phyloP scores from a whole-genome alignment of 2,113 vertebrate genomes.

The Psilopsiagon aymara region DNA sequence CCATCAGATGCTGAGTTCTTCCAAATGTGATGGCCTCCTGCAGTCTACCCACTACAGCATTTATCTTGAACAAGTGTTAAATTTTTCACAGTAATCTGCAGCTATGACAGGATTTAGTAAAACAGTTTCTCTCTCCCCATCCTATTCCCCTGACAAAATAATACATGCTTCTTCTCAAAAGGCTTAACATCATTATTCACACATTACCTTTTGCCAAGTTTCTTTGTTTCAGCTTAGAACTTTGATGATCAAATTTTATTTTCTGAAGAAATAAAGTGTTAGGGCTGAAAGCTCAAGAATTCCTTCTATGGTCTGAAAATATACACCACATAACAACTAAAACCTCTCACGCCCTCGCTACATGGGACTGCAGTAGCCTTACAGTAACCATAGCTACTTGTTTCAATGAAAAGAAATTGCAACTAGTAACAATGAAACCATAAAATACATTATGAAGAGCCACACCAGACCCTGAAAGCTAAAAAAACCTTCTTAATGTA shows the following conservation, averaged over 20 bases:
- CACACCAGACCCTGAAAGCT: not conserved
- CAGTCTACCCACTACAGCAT: not conserved
- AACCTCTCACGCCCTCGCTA: not conserved
- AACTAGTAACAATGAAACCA: not conserved
- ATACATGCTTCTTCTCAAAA: not conserved
- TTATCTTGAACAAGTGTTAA: not conserved
- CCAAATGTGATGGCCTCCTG: not conserved
- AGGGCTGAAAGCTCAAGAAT: not conserved
- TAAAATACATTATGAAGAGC: not conserved
- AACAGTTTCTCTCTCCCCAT: not conserved
- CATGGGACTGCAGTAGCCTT: not conserved
- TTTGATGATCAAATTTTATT: not conserved
- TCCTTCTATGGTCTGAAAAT: not conserved
- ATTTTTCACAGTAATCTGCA: not conserved
- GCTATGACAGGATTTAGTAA: not conserved
- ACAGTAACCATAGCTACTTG: conserved; percentile 25
- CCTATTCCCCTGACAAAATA: not conserved
- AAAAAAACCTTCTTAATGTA: not conserved
- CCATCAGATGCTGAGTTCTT: not conserved
- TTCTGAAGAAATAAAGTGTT: not conserved
- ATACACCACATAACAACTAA: not conserved
- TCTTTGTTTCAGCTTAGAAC: not conserved
- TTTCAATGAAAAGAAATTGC: conserved; percentile 5
- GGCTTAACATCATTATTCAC: not conserved
- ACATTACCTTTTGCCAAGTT: not conserved